Evolutionary conservation across 2,113 vertebrate species (phyloP).

Genomic region (Tupaia chinensis): DNA sequence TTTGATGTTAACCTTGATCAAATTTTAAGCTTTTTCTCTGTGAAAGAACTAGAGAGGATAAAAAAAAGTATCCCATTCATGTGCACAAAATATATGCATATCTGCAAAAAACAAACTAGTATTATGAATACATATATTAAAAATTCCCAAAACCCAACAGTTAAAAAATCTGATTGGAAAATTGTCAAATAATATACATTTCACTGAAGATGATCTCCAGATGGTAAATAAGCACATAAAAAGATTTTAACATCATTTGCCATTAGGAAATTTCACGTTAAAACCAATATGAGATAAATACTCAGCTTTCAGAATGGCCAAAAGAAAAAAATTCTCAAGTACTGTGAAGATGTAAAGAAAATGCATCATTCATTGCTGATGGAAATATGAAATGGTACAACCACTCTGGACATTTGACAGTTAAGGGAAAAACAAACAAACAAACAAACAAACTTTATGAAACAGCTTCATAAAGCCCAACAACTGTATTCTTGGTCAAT

Average conservation of each 20-base stretch:
- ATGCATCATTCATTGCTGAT: not conserved
- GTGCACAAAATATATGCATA: not conserved
- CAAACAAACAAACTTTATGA: not conserved
- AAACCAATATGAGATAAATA: not conserved
- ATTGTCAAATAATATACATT: not conserved
- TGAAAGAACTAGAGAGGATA: not conserved
- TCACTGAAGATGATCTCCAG: not conserved
- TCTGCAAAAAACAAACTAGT: not conserved
- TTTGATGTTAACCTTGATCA: not conserved
- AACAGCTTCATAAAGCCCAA: no score
- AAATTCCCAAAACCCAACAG: not conserved
- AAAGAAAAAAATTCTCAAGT: not conserved
- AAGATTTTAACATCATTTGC: not conserved
- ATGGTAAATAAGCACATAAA: not conserved
- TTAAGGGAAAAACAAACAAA: not conserved
- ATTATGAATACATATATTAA: not conserved
- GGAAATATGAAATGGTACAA: not conserved
- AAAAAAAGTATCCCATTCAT: no score
- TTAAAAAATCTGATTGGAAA: not conserved
- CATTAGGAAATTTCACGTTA: not conserved
- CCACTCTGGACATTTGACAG: not conserved
- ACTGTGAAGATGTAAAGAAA: not conserved
- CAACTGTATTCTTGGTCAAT: not conserved
- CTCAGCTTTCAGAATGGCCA: not conserved
- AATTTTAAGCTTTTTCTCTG: not conserved